A percentile compares a stretch with the other conserved stretches of the same genome.
phyloP scores from a whole-genome alignment of 2,113 vertebrate genomes.

The Kryptolebias marmoratus region DNA sequence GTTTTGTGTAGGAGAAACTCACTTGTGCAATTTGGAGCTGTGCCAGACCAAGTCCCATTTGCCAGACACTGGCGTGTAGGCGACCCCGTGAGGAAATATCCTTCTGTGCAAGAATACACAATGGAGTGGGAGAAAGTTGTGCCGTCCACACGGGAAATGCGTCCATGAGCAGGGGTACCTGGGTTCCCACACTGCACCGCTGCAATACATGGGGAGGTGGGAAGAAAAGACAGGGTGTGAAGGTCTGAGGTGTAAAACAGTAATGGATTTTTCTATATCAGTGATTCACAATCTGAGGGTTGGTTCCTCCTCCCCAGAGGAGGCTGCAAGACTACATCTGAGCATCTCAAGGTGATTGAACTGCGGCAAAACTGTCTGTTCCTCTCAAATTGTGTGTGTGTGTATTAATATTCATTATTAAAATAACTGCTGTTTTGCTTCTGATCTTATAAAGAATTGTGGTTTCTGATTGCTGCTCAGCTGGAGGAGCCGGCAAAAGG shows the following conservation, averaged over 20 bases:
- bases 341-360: slow-evolving; percentile 32
- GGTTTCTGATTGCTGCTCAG: slow-evolving; percentile 24
- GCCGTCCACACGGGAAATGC: slow-evolving; percentile 88
- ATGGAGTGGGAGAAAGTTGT: slow-evolving; percentile 93
- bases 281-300: slow-evolving; percentile 35
- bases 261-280: slow-evolving; percentile 59
- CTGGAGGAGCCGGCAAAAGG: slow-evolving; percentile 22
- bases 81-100: slow-evolving; percentile 90
- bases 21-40: slow-evolving; percentile 95
- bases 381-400: not conserved
- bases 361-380: slow-evolving; percentile 17
- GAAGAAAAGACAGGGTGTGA: slow-evolving; percentile 26
- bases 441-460: slow-evolving; percentile 17
- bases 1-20: slow-evolving; percentile 64
- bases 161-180: slow-evolving; percentile 91
- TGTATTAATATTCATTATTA: slow-evolving; percentile 20
- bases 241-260: slow-evolving; percentile 53
- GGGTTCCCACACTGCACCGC: slow-evolving; percentile 96
- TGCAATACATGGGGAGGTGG: slow-evolving; percentile 58
- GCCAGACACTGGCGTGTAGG: slow-evolving; percentile 92
- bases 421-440: slow-evolving; percentile 27
- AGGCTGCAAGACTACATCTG: slow-evolving; percentile 25
- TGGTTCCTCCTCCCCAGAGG: slow-evolving; percentile 12
- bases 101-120: slow-evolving; percentile 92
- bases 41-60: slow-evolving; percentile 96